Conservation (phyloP, 92 coral and sea anemone species). For the Epizoanthus fatuus region DNA sequence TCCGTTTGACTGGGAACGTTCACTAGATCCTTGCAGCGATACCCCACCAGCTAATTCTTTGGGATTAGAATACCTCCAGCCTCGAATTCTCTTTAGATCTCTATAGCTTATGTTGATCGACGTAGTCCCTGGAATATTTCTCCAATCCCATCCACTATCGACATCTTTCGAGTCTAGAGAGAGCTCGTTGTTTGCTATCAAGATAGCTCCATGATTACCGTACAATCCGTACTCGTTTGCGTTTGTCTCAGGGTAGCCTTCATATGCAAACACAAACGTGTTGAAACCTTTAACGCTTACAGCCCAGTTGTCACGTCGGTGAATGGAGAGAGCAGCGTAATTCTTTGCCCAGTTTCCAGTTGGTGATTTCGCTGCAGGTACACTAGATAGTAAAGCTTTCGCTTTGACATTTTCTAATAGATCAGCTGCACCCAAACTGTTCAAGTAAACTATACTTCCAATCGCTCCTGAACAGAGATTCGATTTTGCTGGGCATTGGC, state of each 20-base stretch:
- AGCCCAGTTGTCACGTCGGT: slow-evolving; percentile 57
- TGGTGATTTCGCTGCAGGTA: slow-evolving; percentile 9
- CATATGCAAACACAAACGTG: slow-evolving; percentile 43
- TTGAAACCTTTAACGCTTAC: slow-evolving; percentile 56
- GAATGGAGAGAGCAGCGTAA: slow-evolving; percentile 49
- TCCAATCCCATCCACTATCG: slow-evolving; percentile 53
- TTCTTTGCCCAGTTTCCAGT: slow-evolving; percentile 62
- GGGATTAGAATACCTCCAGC: slow-evolving; percentile 39
- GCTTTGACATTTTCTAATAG: slow-evolving; percentile 26
- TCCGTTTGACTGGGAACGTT: slow-evolving; percentile 36
- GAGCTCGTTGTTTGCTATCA: slow-evolving; percentile 46
- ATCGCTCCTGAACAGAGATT: slow-evolving; percentile 30
- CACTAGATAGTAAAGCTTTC: neutral
- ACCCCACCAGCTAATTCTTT: slow-evolving; percentile 53
- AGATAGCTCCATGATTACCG: slow-evolving; percentile 41
- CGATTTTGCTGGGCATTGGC: neutral
- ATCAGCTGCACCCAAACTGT: slow-evolving; percentile 47
- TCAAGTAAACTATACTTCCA: slow-evolving; percentile 13
- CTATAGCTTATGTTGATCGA: neutral
- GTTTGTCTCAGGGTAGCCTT: slow-evolving; percentile 21
- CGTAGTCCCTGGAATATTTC: slow-evolving; percentile 56
- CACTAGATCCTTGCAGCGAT: slow-evolving; percentile 1
- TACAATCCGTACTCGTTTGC: slow-evolving; percentile 54
- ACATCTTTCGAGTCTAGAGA: slow-evolving; percentile 47
- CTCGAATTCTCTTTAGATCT: slow-evolving; percentile 14